These are phyloP conservation scores for Conus canariensis DNA, from an alignment of 2,888 invertebrate genomes.

Conservation along the genomic window DNA sequence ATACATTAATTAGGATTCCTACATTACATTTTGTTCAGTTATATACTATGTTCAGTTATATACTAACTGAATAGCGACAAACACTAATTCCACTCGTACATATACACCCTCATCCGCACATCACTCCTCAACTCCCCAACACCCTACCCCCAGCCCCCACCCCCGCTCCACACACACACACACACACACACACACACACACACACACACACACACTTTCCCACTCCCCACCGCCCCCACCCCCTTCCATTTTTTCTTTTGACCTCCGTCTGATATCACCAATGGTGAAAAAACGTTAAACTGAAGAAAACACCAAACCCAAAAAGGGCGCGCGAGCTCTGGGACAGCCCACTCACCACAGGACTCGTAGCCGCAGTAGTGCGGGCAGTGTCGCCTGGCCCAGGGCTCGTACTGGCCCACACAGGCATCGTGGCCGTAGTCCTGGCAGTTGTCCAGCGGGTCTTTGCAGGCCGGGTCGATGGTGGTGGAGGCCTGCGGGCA, in stretches of 20 bases:
- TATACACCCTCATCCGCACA: too few relatives aligned
- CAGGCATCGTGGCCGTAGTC: slow-evolving; percentile 58
- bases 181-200: slow-evolving; percentile 4
- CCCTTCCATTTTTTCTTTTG: neutral
- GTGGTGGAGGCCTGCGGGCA: slow-evolving; percentile 50
- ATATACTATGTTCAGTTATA: too few relatives aligned
- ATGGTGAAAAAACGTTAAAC: too few relatives aligned
- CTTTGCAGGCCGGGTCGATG: slow-evolving; percentile 53
- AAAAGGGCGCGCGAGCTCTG: too few relatives aligned
- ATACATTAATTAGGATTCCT: too few relatives aligned
- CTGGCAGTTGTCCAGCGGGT: slow-evolving; percentile 58
- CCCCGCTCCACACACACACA: neutral
- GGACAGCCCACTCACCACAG: slow-evolving; percentile 16
- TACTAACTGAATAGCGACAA: too few relatives aligned
- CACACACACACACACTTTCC: neutral
- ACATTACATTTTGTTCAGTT: too few relatives aligned
- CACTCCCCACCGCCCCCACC: neutral
- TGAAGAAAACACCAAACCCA: neutral
- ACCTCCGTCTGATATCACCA: too few relatives aligned
- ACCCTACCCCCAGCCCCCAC: too few relatives aligned
- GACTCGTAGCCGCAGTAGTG: slow-evolving; percentile 54
- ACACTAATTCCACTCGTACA: too few relatives aligned
- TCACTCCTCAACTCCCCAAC: too few relatives aligned
- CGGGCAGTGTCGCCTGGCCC: slow-evolving; percentile 64
- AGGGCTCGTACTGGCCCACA: slow-evolving; percentile 53